Percentiles rank a stretch among this genome's conserved stretches.
phyloP scores from a whole-genome alignment of 2,797 vertebrate species.

The Manis crassicaudata region DNA sequence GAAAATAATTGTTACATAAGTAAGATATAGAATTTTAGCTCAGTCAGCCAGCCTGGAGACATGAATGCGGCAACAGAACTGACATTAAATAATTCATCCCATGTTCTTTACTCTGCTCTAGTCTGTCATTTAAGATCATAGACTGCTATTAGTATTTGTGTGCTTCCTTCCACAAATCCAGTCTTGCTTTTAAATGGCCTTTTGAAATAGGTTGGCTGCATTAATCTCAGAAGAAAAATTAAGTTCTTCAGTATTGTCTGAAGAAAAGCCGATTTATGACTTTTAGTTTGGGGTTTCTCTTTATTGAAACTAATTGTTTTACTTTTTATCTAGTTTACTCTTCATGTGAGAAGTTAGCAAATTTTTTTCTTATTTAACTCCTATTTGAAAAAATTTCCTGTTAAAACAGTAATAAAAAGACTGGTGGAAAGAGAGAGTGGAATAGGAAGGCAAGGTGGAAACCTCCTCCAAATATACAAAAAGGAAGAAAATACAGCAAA shows the following conservation, averaged over 20 bases:
- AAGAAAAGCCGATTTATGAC: conserved; percentile 53
- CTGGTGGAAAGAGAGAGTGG: no score
- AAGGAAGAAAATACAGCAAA: no score
- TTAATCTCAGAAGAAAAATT: conserved; percentile 54
- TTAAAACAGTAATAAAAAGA: conserved; percentile 22
- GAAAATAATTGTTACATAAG: background rate
- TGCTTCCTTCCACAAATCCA: conserved; percentile 54
- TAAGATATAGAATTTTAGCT: background rate
- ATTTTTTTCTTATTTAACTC: conserved; percentile 43
- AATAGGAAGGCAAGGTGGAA: no score
- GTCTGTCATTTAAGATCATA: conserved; percentile 63
- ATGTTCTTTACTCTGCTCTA: background rate
- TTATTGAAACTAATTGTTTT: conserved; percentile 54
- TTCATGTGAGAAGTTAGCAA: conserved; percentile 25
- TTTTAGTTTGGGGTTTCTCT: conserved; percentile 8
- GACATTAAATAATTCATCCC: conserved; percentile 51
- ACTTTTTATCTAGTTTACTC: conserved; percentile 63
- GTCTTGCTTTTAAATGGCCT: conserved; percentile 46
- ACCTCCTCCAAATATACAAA: no score
- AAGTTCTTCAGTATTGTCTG: background rate
- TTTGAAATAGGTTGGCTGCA: conserved; percentile 63
- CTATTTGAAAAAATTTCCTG: conserved; percentile 55
- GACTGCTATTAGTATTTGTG: conserved; percentile 27
- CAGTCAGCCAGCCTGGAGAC: background rate
- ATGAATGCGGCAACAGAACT: background rate